Conservation (phyloP, 2,888 invertebrate genomes). For the Aphodius granarius region DNA sequence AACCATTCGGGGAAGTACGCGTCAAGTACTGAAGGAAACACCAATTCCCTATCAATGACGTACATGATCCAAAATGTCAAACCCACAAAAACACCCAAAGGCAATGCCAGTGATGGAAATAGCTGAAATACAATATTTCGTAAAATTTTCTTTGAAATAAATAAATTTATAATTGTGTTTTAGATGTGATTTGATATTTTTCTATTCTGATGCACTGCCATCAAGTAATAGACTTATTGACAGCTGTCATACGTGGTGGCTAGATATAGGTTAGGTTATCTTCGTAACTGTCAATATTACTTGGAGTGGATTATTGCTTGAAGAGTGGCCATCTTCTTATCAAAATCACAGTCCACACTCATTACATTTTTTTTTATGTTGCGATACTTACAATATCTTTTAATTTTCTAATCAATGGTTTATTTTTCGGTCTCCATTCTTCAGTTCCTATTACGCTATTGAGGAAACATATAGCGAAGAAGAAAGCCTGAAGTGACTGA, state of each 20-base stretch:
- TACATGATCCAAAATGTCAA: slow-evolving; percentile 89
- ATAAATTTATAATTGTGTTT: no score
- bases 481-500: slow-evolving; percentile 63
- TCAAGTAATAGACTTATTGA: no score
- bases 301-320: no score
- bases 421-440: slow-evolving; percentile 65
- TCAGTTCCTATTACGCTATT: slow-evolving; percentile 79
- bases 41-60: slow-evolving; percentile 85
- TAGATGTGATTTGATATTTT: no score
- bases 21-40: slow-evolving; percentile 84
- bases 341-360: no score
- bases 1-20: slow-evolving; percentile 87
- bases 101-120: slow-evolving; percentile 71
- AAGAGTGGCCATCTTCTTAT: no score
- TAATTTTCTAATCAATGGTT: slow-evolving; percentile 67
- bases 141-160: no score
- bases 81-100: slow-evolving; percentile 83
- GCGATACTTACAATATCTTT: slow-evolving; percentile 57
- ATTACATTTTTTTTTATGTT: no score
- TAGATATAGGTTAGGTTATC: no score
- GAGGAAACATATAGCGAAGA: slow-evolving; percentile 73
- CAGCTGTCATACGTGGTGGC: no score
- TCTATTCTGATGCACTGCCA: no score
- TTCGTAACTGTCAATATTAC: no score
- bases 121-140: slow-evolving; percentile 43